These are phyloP conservation scores for Apeira syringaria DNA, from an alignment of 2,888 invertebrate species.

Conservation along the genomic window DNA sequence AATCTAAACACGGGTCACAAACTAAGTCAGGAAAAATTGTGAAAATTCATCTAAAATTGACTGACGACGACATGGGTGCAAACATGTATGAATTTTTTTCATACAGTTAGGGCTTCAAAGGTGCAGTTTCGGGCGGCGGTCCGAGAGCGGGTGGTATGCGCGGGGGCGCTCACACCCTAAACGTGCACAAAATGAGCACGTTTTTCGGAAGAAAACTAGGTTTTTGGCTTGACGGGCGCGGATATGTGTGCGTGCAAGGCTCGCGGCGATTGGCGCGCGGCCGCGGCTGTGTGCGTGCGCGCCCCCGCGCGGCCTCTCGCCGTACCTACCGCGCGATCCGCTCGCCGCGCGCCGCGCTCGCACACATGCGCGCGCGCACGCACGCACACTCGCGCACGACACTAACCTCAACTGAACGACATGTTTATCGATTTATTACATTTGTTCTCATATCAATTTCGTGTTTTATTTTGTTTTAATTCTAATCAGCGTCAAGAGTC, in stretches of 20 bases:
- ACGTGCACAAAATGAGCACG: constrained; percentile 63
- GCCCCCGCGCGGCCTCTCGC: constrained; percentile 68
- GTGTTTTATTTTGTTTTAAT: too few relatives aligned
- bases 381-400: constrained; percentile 24
- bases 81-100: constrained; percentile 63
- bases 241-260: constrained; percentile 55
- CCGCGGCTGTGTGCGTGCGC: constrained; percentile 56
- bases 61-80: constrained; percentile 40
- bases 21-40: constrained; percentile 31
- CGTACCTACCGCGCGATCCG: constrained; percentile 46
- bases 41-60: constrained; percentile 40
- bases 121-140: constrained; percentile 19
- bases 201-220: constrained; percentile 61
- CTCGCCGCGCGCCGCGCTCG: constrained; percentile 51
- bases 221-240: constrained; percentile 49
- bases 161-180: constrained; percentile 60
- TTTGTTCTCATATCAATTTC: too few relatives aligned
- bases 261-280: constrained; percentile 64
- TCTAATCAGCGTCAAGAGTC: too few relatives aligned
- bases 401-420: constrained; percentile 15
- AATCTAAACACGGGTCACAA: constrained; percentile 27
- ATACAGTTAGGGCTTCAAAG: constrained; percentile 30
- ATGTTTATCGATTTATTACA: constrained; percentile 4
- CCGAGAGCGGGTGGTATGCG: constrained; percentile 50
- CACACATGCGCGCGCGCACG: constrained; percentile 35